Conservation (phyloP, 1,140 invertebrate species). For the Eriocheir sinensis region DNA sequence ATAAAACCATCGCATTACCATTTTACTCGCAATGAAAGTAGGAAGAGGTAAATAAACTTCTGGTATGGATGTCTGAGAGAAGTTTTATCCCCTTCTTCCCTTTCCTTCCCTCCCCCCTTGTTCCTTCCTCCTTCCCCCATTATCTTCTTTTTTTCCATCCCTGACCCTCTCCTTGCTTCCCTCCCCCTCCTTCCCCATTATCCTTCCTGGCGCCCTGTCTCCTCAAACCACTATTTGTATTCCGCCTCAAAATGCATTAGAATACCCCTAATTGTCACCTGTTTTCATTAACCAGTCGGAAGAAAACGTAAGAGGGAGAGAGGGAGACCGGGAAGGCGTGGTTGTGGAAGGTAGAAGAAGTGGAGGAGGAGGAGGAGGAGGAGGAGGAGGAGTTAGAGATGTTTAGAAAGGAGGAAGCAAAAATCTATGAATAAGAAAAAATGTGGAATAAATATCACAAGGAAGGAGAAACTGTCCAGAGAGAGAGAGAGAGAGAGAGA, state of each 20-base stretch:
- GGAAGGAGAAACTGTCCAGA: not conserved
- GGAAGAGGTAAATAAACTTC: constrained; percentile 53
- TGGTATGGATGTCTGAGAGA: constrained; percentile 38
- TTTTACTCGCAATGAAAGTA: constrained; percentile 55
- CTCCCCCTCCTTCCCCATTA: not conserved
- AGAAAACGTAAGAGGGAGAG: not conserved
- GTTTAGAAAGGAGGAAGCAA: not conserved
- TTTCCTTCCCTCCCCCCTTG: not conserved
- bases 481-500: constrained; percentile 50
- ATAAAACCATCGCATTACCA: constrained; percentile 60
- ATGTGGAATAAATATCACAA: not conserved
- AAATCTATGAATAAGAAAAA: not conserved
- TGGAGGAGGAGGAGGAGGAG: not conserved
- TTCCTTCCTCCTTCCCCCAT: too few relatives aligned
- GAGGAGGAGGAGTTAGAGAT: not conserved
- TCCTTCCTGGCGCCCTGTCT: not conserved
- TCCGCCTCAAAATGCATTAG: constrained; percentile 40
- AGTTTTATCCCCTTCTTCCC: not conserved
- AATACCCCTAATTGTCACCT: not conserved
- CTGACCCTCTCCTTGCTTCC: not conserved
- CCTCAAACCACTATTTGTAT: not conserved
- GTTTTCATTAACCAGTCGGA: constrained; percentile 52
- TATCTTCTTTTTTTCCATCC: too few relatives aligned
- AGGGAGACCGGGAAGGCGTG: not conserved
- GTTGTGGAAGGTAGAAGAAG: not conserved